Evolutionary conservation across 2,888 invertebrate genomes (phyloP).

Genomic region (Pilophorus perplexus): DNA sequence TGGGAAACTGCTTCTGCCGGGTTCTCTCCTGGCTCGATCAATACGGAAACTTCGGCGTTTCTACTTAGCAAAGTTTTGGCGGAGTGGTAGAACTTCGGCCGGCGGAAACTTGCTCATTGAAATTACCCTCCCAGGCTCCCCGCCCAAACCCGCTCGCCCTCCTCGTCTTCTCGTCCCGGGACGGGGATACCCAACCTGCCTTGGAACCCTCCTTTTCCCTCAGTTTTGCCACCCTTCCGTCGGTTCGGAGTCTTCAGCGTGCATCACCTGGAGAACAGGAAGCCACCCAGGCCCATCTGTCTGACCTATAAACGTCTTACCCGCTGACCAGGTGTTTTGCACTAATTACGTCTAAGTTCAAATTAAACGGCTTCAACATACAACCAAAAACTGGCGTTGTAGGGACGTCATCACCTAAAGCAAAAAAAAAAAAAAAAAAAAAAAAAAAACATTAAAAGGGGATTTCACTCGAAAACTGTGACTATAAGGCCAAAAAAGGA

Average conservation of each 20-base stretch:
- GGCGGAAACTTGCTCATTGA: conserved; percentile 46
- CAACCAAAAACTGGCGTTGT: too few relatives aligned
- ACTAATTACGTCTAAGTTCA: too few relatives aligned
- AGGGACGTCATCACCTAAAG: too few relatives aligned
- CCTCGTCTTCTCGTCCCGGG: not conserved
- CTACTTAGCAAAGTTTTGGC: conserved; percentile 47
- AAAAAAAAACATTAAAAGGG: too few relatives aligned
- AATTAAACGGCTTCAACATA: too few relatives aligned
- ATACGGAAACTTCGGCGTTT: conserved; percentile 47
- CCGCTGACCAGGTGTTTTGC: too few relatives aligned
- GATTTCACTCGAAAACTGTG: too few relatives aligned
- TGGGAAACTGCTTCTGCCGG: conserved; percentile 29
- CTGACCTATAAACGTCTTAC: conserved; percentile 23
- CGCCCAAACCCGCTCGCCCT: not conserved
- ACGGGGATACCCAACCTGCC: not conserved
- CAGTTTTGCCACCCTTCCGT: conserved; percentile 13
- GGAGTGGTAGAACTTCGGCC: conserved; percentile 45
- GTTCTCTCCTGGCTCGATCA: conserved; percentile 42
- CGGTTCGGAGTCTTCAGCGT: too few relatives aligned
- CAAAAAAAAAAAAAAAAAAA: too few relatives aligned
- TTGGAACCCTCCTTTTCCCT: not conserved
- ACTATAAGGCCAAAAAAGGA: too few relatives aligned
- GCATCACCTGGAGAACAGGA: conserved; percentile 11
- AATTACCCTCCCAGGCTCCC: conserved; percentile 42
- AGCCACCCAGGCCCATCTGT: conserved; percentile 6